phyloP scores from a whole-genome alignment of 2,888 invertebrate genomes.

The Drosophila neutralis region DNA sequence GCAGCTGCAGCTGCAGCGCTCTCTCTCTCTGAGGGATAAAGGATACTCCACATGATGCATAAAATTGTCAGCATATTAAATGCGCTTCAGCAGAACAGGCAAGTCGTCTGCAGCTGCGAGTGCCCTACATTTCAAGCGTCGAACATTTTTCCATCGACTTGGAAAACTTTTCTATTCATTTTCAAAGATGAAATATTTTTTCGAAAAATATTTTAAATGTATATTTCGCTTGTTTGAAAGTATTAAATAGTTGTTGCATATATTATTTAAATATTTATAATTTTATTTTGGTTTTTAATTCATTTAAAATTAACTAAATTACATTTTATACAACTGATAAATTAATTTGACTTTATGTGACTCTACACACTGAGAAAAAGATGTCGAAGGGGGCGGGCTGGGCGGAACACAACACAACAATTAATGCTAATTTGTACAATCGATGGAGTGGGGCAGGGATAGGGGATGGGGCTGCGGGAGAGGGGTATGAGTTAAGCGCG shows the following conservation, averaged over 20 bases:
- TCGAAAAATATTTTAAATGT: not conserved
- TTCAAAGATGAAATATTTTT: not conserved
- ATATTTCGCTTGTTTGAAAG: not conserved
- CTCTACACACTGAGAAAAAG: constrained; percentile 55
- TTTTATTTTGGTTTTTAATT: constrained; percentile 52
- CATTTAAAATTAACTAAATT: constrained; percentile 34
- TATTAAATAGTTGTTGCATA: not conserved
- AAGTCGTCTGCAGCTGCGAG: not conserved
- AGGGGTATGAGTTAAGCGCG: not conserved
- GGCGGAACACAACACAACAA: constrained; percentile 13
- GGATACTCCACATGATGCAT: constrained; percentile 56
- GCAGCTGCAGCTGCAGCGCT: constrained; percentile 4
- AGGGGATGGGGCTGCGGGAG: not conserved
- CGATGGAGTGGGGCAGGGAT: not conserved
- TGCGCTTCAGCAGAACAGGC: not conserved
- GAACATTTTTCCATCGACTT: too few species aligned
- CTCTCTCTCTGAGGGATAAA: not conserved
- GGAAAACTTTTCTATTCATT: not conserved
- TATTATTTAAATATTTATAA: constrained; percentile 32
- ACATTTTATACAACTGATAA: constrained; percentile 55
- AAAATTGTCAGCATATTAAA: constrained; percentile 20
- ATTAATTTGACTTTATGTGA: constrained; percentile 47
- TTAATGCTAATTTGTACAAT: constrained; percentile 80
- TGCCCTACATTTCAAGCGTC: not conserved
- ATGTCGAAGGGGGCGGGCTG: not conserved